phyloP scores from a whole-genome alignment of 2,113 vertebrate genomes.

The Hemibagrus wyckioides region DNA sequence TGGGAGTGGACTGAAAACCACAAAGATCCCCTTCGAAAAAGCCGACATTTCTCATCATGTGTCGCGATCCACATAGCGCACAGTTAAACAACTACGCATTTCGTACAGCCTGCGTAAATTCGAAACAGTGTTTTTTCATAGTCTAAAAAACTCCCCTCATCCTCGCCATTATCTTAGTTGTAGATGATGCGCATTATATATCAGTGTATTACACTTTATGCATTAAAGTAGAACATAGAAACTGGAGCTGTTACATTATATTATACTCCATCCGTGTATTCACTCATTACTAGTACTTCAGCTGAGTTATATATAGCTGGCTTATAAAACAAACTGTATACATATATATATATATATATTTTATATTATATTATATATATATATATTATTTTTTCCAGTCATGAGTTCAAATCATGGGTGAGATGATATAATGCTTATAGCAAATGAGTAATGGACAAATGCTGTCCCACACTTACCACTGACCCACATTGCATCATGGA shows the following conservation, averaged over 20 bases:
- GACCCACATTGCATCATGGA: slow-evolving; percentile 12
- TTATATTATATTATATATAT: no score
- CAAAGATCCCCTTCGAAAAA: slow-evolving; percentile 51
- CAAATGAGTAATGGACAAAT: slow-evolving; percentile 16
- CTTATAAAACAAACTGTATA: no score
- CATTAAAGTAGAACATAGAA: neutral
- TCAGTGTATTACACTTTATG: neutral
- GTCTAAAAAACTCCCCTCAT: neutral
- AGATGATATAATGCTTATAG: neutral
- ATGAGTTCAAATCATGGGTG: neutral
- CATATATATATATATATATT: no score
- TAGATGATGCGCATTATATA: neutral
- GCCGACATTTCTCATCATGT: slow-evolving; percentile 31
- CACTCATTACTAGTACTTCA: neutral
- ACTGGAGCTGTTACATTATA: neutral
- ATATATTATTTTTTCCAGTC: no score
- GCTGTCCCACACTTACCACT: neutral
- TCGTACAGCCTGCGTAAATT: slow-evolving; percentile 15
- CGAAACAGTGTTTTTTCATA: slow-evolving; percentile 20
- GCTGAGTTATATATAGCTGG: no score
- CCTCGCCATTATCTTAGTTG: neutral
- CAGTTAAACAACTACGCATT: slow-evolving; percentile 16
- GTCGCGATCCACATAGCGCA: slow-evolving; percentile 1
- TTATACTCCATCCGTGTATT: neutral
- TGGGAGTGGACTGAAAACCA: slow-evolving; percentile 42